Conservation (phyloP, 2,797 vertebrate genomes). For the Crenichthys baileyi region DNA sequence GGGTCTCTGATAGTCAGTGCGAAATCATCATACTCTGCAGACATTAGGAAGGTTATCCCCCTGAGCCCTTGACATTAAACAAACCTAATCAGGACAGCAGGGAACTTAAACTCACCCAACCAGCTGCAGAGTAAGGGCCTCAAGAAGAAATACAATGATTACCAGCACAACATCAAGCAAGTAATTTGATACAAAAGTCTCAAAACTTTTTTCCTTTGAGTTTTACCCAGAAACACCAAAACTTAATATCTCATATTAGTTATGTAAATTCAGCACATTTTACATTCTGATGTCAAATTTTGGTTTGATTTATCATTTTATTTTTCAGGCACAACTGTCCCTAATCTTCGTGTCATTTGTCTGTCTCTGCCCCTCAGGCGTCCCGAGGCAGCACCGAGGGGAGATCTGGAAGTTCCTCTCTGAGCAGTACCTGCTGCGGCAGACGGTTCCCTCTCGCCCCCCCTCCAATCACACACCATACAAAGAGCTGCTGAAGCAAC, state of each 20-base stretch:
- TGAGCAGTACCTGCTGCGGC: constrained; percentile 90
- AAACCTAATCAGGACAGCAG: constrained; percentile 9
- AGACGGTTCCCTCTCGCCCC: constrained; percentile 85
- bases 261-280: not conserved
- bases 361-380: constrained; percentile 77
- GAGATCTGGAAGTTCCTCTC: constrained; percentile 97
- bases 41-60: not conserved
- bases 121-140: not conserved
- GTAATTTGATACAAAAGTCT: not conserved
- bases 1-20: no score
- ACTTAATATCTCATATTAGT: not conserved
- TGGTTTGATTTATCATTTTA: constrained; percentile 7
- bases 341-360: not conserved
- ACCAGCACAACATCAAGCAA: not conserved
- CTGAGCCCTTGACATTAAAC: not conserved
- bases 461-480: constrained; percentile 87
- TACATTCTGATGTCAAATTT: not conserved
- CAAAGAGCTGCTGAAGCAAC: constrained; percentile 94
- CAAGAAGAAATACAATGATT: not conserved
- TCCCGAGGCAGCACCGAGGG: constrained; percentile 93
- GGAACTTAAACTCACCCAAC: not conserved
- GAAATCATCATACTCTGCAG: not conserved
- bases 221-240: no score
- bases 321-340: not conserved
- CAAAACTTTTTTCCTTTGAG: not conserved